Conservation (phyloP, 2,888 invertebrate species). For the Podabrus alpinus region DNA sequence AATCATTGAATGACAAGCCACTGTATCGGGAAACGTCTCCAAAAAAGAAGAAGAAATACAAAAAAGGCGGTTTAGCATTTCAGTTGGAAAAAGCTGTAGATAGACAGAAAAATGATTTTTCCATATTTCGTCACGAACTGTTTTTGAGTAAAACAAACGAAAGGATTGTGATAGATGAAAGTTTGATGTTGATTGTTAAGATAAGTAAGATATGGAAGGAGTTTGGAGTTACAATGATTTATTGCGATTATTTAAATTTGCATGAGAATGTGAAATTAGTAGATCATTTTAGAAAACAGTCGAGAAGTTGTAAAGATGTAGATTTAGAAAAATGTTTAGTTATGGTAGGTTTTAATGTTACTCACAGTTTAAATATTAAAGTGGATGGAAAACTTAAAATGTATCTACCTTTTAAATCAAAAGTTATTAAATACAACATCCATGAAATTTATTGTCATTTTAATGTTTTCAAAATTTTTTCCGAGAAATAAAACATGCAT, state of each 20-base stretch:
- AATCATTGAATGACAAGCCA: not conserved
- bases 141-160: conserved; percentile 57
- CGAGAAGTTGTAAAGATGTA: not conserved
- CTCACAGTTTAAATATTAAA: conserved; percentile 30
- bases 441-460: conserved; percentile 28
- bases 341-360: conserved; percentile 34
- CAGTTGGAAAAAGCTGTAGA: conserved; percentile 56
- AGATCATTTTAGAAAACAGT: not conserved
- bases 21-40: conserved; percentile 38
- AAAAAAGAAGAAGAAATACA: conserved; percentile 51
- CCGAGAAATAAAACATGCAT: conserved; percentile 2
- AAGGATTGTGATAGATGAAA: conserved; percentile 51
- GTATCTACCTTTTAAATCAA: conserved; percentile 38
- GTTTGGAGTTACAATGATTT: conserved; percentile 41
- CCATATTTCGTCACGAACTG: conserved; percentile 62
- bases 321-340: conserved; percentile 35
- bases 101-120: conserved; percentile 56
- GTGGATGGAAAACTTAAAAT: conserved; percentile 36
- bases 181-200: conserved; percentile 31
- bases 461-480: conserved; percentile 34
- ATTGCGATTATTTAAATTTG: conserved; percentile 30
- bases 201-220: conserved; percentile 39
- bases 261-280: not conserved
- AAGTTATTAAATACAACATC: conserved; percentile 25
- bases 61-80: conserved; percentile 58